Base-by-base conservation (phyloP, 2,113 vertebrate genomes). In the Centropristis striata region DNA sequence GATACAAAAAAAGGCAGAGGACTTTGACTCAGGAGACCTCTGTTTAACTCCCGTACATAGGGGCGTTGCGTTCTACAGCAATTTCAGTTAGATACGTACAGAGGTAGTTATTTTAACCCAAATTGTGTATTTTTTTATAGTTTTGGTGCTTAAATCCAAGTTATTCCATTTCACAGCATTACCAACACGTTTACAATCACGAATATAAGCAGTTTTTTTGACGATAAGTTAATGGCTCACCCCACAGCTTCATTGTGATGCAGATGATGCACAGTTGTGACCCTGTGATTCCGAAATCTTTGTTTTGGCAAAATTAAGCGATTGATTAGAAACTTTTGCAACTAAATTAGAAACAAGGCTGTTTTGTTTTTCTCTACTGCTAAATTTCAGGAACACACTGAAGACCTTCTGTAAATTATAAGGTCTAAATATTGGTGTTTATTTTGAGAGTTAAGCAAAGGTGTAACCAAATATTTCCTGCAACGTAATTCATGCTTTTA, bases 251-350 rank as follows among this genome's bases (percentile, higher is more conserved):
- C 2, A 23, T 47, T 50, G 1, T 25, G 64, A 71, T 74, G 60
- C 55, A 71, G 50, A 73, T 25, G 67, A 75, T 64, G 72, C 20
- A 64, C 14, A 4, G 16, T 13, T 59, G 39, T 57, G 23, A 54
- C 23, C 47, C 36, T 41, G 27, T 2, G 3, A 50, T 41, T 14
- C 23, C 16, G n/a, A 20, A 49, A 69, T 15, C 4, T 23, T n/a
- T 50, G 10, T 49, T 0, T 13, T 28, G 5, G 1, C 36, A 2
- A 42, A 25, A 20, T 15, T 39, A 3, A 57, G 47, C 32, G 11
- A 21, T 23, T 5, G 23, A 36, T 32, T 54, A 23, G 4, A 41
- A 58, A 21, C 28, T 32, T 16, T 66, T 42, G 6, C 16, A 37
- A 50, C 4, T 41, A 6, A 58, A 37, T 15, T 21, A 9, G n/a